Conservation (phyloP, 2,113 vertebrate species). For the Nycticryphes semicollaris region DNA sequence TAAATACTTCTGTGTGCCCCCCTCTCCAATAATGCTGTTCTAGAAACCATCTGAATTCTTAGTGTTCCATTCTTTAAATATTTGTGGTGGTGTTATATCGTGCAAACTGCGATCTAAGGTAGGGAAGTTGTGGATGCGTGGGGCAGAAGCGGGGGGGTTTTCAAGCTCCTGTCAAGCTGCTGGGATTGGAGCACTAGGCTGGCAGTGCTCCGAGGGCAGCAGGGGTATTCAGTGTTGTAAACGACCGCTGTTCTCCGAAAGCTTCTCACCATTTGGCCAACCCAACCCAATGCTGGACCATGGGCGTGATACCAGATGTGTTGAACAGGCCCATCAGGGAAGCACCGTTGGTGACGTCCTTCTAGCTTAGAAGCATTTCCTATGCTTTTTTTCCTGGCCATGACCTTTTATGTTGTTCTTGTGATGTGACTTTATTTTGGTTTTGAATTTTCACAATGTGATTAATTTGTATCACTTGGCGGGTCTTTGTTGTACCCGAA, state of each 20-base stretch:
- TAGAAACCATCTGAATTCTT: neutral
- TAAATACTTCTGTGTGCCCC: neutral
- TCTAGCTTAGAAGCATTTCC: neutral
- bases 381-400: neutral
- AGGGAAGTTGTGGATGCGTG: neutral
- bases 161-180: neutral
- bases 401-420: neutral
- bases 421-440: neutral
- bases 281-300: neutral
- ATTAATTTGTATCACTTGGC: neutral
- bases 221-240: neutral
- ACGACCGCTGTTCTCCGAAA: neutral
- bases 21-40: neutral
- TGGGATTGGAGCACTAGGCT: neutral
- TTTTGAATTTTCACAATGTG: neutral
- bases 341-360: neutral
- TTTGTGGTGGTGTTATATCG: neutral
- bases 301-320: neutral
- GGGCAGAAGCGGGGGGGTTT: neutral
- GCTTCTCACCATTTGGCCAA: neutral
- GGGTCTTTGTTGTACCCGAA: neutral
- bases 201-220: neutral
- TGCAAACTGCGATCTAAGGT: rapidly evolving
- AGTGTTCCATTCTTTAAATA: neutral
- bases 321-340: neutral